These are phyloP conservation scores for Gobionotothen gibberifrons DNA, from an alignment of 2,797 vertebrate genomes.

Conservation along the genomic window DNA sequence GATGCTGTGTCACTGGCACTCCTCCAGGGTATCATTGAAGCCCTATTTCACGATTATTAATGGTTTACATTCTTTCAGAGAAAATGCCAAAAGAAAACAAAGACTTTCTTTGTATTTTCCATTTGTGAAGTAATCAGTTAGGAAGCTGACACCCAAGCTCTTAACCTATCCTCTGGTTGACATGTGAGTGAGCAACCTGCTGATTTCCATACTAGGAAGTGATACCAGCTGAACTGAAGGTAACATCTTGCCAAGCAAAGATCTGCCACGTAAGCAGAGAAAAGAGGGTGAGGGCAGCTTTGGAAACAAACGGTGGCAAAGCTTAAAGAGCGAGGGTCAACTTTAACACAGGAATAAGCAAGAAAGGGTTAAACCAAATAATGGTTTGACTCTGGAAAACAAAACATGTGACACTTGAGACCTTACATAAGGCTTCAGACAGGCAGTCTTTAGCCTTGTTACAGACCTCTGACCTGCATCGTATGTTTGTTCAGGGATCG, in stretches of 20 bases:
- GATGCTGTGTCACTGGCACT: neutral
- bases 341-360: neutral
- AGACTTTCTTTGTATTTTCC: neutral
- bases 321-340: neutral
- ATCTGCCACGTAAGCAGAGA: constrained; percentile 7
- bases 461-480: neutral
- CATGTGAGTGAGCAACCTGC: constrained; percentile 11
- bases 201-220: constrained; percentile 49
- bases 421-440: neutral
- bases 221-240: constrained; percentile 28
- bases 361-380: neutral
- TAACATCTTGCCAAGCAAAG: constrained; percentile 34
- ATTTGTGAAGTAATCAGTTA: neutral
- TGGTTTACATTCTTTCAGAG: constrained; percentile 10
- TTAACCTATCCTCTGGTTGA: constrained; percentile 12
- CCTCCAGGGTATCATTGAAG: constrained; percentile 1
- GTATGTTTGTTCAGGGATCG: neutral
- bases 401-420: constrained; percentile 5
- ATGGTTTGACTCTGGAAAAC: neutral
- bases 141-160: neutral
- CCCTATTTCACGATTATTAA: constrained; percentile 13
- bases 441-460: neutral
- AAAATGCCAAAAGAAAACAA: constrained; percentile 3
- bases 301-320: neutral
- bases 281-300: neutral